Evolutionary conservation across 2,113 vertebrate species (phyloP).

Genomic region (Pelmatolapia mariae): DNA sequence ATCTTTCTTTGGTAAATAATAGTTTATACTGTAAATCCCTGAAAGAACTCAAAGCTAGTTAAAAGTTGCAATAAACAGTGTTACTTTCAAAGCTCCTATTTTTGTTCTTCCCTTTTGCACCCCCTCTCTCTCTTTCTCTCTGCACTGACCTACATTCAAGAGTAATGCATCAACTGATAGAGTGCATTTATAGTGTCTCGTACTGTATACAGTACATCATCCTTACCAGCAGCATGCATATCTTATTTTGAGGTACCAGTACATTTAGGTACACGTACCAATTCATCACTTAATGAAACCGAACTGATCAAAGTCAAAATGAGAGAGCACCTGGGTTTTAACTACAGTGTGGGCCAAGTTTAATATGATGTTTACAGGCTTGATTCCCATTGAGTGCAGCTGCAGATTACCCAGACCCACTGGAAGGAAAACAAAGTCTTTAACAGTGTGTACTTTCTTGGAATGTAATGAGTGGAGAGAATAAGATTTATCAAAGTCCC

Average conservation of each 20-base stretch:
- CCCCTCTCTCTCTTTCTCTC: not conserved
- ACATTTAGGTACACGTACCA: not conserved
- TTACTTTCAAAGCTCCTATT: not conserved
- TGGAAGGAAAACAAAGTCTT: slow-evolving; percentile 29
- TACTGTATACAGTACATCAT: not conserved
- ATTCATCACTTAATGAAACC: not conserved
- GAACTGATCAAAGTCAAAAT: slow-evolving; percentile 17
- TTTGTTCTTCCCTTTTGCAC: not conserved
- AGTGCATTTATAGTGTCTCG: not conserved
- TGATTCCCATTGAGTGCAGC: slow-evolving; percentile 36
- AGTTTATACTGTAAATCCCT: not conserved
- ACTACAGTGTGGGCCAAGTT: not conserved
- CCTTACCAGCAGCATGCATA: not conserved
- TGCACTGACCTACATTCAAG: slow-evolving; percentile 24
- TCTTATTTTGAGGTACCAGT: not conserved
- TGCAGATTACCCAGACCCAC: slow-evolving; percentile 23
- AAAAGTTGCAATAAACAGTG: not conserved
- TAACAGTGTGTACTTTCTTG: not conserved
- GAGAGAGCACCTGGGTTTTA: slow-evolving; percentile 27
- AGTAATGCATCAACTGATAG: not conserved
- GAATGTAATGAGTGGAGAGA: slow-evolving; percentile 17
- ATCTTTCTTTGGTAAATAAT: not conserved
- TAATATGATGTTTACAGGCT: slow-evolving; percentile 32
- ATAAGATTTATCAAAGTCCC: slow-evolving; percentile 27
- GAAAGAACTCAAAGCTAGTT: not conserved